These are phyloP conservation scores for Falco columbarius DNA, from an alignment of 2,797 vertebrate genomes.

Conservation along the genomic window DNA sequence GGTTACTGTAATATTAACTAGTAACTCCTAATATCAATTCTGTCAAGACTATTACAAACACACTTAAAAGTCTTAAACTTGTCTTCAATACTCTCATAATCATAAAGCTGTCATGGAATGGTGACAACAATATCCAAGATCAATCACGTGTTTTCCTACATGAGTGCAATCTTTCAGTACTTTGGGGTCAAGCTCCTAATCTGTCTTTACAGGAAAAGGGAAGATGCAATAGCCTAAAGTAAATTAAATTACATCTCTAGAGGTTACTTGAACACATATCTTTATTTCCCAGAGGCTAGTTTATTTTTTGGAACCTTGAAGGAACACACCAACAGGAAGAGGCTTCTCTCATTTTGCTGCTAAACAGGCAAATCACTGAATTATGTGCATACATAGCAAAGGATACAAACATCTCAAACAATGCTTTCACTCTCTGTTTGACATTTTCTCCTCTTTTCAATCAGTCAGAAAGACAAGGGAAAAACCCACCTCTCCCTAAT, in stretches of 20 bases:
- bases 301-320: background rate
- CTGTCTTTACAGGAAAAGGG: background rate
- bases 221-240: background rate
- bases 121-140: background rate
- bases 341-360: background rate
- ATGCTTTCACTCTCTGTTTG: background rate
- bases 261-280: background rate
- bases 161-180: background rate
- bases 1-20: background rate
- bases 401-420: background rate
- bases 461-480: background rate
- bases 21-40: background rate
- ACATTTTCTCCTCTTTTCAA: background rate
- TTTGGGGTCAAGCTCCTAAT: background rate
- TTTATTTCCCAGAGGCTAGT: background rate
- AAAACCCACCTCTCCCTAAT: background rate
- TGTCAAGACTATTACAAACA: background rate
- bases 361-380: background rate
- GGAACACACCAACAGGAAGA: background rate
- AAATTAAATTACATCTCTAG: background rate
- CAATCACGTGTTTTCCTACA: background rate
- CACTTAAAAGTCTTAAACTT: background rate
- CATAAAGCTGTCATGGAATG: background rate
- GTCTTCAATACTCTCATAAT: background rate
- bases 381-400: background rate